phyloP scores from a whole-genome alignment of 2,113 vertebrate species.

The Globicephala melas region DNA sequence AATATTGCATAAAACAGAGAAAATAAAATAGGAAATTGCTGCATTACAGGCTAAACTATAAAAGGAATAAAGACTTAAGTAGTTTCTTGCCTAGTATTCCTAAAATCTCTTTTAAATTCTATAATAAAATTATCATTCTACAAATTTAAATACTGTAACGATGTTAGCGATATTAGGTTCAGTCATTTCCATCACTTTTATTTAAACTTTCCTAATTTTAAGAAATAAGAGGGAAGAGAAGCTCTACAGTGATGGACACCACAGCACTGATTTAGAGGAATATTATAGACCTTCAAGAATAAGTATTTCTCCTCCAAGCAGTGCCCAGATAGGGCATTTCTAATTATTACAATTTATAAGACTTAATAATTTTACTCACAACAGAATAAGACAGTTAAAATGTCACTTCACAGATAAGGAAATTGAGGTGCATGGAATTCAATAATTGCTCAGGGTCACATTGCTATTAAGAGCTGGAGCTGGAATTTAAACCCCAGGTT shows the following conservation, averaged over 20 bases:
- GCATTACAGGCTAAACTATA: not conserved
- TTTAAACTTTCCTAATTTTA: slow-evolving; percentile 42
- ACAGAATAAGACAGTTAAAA: slow-evolving; percentile 51
- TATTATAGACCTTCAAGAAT: not conserved
- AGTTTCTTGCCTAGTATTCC: not conserved
- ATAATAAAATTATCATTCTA: slow-evolving; percentile 7
- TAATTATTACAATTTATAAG: slow-evolving; percentile 54
- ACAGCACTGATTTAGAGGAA: not conserved
- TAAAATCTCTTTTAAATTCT: not conserved
- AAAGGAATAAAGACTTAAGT: slow-evolving; percentile 30
- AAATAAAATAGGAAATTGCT: slow-evolving; percentile 35
- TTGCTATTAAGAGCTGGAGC: not conserved
- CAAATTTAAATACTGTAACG: slow-evolving; percentile 24
- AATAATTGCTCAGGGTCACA: slow-evolving; percentile 22
- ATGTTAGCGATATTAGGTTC: slow-evolving; percentile 21
- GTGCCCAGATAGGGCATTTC: not conserved
- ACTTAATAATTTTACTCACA: slow-evolving; percentile 49
- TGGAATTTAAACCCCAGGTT: not conserved
- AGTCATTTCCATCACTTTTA: not conserved
- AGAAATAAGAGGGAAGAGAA: not conserved
- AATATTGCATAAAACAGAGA: not conserved
- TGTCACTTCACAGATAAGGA: slow-evolving; percentile 43
- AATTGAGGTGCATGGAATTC: not conserved
- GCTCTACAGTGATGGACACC: not conserved
- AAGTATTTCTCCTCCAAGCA: not conserved